Evolutionary conservation across 2,113 vertebrate genomes (phyloP), one percentile per base, ranked within the genome.

Genomic region (Laterallus jamaicensis): DNA sequence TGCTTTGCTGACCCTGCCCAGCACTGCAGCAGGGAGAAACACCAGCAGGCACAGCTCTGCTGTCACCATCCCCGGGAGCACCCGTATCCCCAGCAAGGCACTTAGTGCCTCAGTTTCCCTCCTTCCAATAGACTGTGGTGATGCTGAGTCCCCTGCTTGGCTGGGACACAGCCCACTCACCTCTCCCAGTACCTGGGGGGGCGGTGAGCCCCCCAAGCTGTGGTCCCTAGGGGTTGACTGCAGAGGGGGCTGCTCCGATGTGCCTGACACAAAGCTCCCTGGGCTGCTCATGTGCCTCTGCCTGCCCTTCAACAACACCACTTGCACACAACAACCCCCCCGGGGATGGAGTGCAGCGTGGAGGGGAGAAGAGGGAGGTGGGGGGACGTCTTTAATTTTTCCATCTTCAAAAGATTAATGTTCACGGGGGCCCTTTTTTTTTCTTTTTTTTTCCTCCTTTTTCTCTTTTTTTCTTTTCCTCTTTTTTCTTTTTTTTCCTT

Each of bases 311-410:
- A 12, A 3, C 2, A 29, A 11, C 60, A 44, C 21, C 40, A 3
- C 64, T 42, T 10, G 8, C 37, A 28, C 76, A 10, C 24, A 31
- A 28, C 52, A 49, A 4, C 5, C 56, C 25, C 85, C 62, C 16
- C 12, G 1, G 11, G 47, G 62, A n/a, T 4, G 0, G 19, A 52
- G 52, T 15, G 0, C 12, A 31, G 60, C 3, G 4, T 0, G 0
- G 21, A 66, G 39, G 37, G 40, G 14, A 17, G 4, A 49, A 19
- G 44, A 0, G 39, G 32, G 35, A 10, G 15, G 16, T 17, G 15
- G 4, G 16, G 21, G 54, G 37, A 88, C 82, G 5, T 20, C 69
- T 83, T 62, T 63, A 12, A 83, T 70, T 90, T 93, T 85, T 64
- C 64, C 73, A 15, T 84, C 86, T 84, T 63, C 56, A 68, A 60